Conservation (phyloP, 2,888 invertebrate genomes). For the Gerris lacustris region DNA sequence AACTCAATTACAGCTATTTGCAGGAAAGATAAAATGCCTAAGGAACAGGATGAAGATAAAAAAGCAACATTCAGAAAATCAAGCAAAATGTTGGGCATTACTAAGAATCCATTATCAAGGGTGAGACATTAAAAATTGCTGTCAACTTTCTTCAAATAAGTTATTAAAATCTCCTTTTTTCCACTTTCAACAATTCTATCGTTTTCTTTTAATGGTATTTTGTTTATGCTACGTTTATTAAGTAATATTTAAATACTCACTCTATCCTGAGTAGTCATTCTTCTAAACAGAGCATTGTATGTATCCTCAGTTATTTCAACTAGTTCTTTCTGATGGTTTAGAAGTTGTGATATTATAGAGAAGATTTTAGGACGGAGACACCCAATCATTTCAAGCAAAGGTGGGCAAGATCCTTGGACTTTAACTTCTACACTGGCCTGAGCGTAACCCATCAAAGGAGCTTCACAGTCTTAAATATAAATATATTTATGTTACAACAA, state of each 20-base stretch:
- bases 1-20: too few species aligned
- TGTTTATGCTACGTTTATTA: too few species aligned
- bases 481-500: not conserved
- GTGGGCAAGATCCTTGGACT: conserved; percentile 8
- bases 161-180: too few species aligned
- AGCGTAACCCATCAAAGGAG: conserved; percentile 13
- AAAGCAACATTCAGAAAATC: too few species aligned
- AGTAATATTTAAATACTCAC: conserved; percentile 8
- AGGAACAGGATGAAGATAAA: too few species aligned
- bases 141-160: too few species aligned
- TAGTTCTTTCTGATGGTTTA: conserved; percentile 10
- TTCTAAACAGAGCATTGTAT: conserved; percentile 12
- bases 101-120: too few species aligned
- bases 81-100: too few species aligned
- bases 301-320: conserved; percentile 6
- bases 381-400: conserved; percentile 20
- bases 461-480: conserved; percentile 15
- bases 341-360: conserved; percentile 15
- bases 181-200: too few species aligned
- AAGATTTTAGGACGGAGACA: conserved; percentile 23
- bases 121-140: too few species aligned
- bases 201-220: too few species aligned
- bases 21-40: too few species aligned
- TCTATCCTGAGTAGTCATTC: conserved; percentile 16
- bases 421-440: not conserved